phyloP scores from a whole-genome alignment of 2,113 vertebrate genomes.

The Clarias gariepinus region DNA sequence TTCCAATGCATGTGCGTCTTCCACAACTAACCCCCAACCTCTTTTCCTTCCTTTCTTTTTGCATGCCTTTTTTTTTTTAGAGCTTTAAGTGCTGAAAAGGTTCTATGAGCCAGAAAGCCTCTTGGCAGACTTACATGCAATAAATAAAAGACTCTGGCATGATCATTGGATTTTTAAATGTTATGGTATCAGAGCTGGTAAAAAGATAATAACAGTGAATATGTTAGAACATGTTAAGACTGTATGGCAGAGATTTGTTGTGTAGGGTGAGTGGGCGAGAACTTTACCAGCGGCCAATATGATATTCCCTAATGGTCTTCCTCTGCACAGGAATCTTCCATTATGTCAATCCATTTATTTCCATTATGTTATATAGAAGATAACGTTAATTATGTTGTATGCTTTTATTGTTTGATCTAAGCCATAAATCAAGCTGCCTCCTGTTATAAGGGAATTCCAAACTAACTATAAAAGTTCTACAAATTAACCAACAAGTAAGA shows the following conservation, averaged over 20 bases:
- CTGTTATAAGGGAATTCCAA: not conserved
- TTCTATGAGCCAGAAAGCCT: not conserved
- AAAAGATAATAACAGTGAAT: not conserved
- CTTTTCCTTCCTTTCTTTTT: constrained; percentile 26
- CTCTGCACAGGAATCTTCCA: constrained; percentile 20
- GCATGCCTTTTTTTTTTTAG: not conserved
- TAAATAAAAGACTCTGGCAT: not conserved
- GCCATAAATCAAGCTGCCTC: not conserved
- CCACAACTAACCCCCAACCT: not conserved
- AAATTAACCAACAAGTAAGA: not conserved
- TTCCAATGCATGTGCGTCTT: not conserved
- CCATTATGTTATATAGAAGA: not conserved
- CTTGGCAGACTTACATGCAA: not conserved
- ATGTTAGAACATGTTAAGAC: not conserved
- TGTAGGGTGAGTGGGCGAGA: constrained; percentile 47
- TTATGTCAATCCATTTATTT: not conserved
- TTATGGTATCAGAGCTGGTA: constrained; percentile 10
- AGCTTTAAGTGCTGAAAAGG: not conserved
- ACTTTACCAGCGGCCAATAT: not conserved
- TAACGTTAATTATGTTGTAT: not conserved
- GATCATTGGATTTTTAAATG: not conserved
- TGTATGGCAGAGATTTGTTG: not conserved
- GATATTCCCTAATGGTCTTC: constrained; percentile 22
- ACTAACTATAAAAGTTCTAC: not conserved
- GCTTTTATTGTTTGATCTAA: constrained; percentile 12